These are phyloP conservation scores for Sesia apiformis DNA, from an alignment of 2,888 invertebrate species.

Conservation along the genomic window DNA sequence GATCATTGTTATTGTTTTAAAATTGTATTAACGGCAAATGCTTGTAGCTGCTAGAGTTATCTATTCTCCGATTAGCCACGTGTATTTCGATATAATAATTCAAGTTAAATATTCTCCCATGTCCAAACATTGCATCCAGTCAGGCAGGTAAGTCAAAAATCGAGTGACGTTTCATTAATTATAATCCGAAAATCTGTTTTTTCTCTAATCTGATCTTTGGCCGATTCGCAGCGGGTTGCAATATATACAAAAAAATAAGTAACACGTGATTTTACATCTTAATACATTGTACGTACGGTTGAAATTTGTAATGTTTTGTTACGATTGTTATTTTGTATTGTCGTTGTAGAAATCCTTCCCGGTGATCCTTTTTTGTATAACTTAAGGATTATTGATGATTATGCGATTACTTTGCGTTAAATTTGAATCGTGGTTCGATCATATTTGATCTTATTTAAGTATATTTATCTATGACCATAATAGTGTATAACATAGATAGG, in stretches of 20 bases:
- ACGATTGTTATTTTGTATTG: conserved; percentile 7
- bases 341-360: conserved; percentile 34
- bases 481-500: too few relatives aligned
- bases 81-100: too few relatives aligned
- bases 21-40: too few relatives aligned
- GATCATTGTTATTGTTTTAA: too few relatives aligned
- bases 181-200: conserved; percentile 48
- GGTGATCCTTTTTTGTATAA: conserved; percentile 33
- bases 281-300: conserved; percentile 1
- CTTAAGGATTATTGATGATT: conserved; percentile 66
- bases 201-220: conserved; percentile 32
- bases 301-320: conserved; percentile 1
- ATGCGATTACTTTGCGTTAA: conserved; percentile 51
- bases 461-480: too few relatives aligned
- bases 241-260: background rate
- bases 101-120: background rate
- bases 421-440: background rate
- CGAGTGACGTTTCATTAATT: conserved; percentile 57
- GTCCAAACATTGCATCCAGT: background rate
- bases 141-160: conserved; percentile 20
- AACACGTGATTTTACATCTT: background rate
- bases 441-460: background rate
- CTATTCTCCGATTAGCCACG: too few relatives aligned
- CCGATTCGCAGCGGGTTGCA: conserved; percentile 49
- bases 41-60: too few relatives aligned